Percentiles rank a stretch among this genome's conserved stretches.
Evolutionary conservation across 2,888 invertebrate genomes (phyloP).

Genomic region (Synanthedon myopaeformis): DNA sequence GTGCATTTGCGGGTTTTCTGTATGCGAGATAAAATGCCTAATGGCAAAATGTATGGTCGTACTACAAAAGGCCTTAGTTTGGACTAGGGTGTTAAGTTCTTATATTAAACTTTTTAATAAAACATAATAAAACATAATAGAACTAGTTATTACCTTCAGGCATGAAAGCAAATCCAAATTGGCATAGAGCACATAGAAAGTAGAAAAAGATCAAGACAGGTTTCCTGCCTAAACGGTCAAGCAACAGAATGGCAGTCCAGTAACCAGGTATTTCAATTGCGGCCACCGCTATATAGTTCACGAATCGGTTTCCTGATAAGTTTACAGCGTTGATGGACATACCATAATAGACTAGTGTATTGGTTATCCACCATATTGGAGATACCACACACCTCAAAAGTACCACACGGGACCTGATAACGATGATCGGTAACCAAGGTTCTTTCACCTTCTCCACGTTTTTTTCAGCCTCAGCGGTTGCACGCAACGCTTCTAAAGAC

Average conservation of each 20-base stretch:
- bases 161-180: slow-evolving; percentile 71
- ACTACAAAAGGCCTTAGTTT: no score
- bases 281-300: slow-evolving; percentile 76
- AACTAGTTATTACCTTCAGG: slow-evolving; percentile 48
- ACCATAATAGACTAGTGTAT: slow-evolving; percentile 78
- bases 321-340: slow-evolving; percentile 77
- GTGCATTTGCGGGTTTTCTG: no score
- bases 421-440: slow-evolving; percentile 37
- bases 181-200: slow-evolving; percentile 72
- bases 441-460: slow-evolving; percentile 34
- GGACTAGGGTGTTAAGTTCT: no score
- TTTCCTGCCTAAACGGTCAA: slow-evolving; percentile 74
- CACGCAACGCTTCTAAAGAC: slow-evolving; percentile 51
- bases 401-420: slow-evolving; percentile 35
- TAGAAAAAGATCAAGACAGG: slow-evolving; percentile 73
- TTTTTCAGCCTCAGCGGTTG: slow-evolving; percentile 42
- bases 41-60: no score
- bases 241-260: slow-evolving; percentile 71
- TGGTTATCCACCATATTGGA: slow-evolving; percentile 77
- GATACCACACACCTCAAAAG: slow-evolving; percentile 40
- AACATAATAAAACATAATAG: no score
- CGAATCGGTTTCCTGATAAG: slow-evolving; percentile 74
- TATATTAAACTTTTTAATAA: no score
- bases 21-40: no score
- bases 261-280: slow-evolving; percentile 80